Evolutionary conservation across 2,797 vertebrate species (phyloP).

Genomic region (Tachyglossus aculeatus): DNA sequence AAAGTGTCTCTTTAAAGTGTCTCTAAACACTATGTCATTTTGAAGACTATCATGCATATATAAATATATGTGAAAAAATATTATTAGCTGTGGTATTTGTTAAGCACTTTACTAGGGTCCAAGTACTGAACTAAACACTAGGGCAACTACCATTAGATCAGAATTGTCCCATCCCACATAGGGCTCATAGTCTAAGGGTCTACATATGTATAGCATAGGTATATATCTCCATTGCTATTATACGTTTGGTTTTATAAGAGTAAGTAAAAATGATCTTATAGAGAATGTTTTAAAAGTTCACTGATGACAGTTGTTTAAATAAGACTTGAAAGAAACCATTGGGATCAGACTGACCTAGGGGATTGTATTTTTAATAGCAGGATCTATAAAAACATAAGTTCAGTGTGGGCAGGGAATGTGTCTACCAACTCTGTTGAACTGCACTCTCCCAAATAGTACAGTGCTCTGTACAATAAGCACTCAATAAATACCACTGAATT

Average conservation of each 20-base stretch:
- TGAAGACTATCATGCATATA: conserved; percentile 2
- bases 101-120: no score
- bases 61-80: no score
- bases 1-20: background rate
- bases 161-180: no score
- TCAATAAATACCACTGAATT: no score
- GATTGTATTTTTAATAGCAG: conserved; percentile 38
- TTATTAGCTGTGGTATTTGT: no score
- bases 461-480: no score
- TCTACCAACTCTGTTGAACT: no score
- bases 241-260: conserved; percentile 17
- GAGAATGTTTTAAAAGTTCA: conserved; percentile 39
- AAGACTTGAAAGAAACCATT: conserved; percentile 13
- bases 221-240: background rate
- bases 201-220: no score
- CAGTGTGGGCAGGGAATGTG: conserved; percentile 25
- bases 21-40: conserved; percentile 8
- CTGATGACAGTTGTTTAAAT: conserved; percentile 34
- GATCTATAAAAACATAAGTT: conserved; percentile 29
- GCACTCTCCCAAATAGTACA: no score
- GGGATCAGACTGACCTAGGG: background rate
- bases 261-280: conserved; percentile 30
- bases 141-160: no score
- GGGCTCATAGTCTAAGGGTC: no score
- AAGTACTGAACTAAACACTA: no score